phyloP scores from a whole-genome alignment of 2,113 vertebrate species.

The Eleginops maclovinus region DNA sequence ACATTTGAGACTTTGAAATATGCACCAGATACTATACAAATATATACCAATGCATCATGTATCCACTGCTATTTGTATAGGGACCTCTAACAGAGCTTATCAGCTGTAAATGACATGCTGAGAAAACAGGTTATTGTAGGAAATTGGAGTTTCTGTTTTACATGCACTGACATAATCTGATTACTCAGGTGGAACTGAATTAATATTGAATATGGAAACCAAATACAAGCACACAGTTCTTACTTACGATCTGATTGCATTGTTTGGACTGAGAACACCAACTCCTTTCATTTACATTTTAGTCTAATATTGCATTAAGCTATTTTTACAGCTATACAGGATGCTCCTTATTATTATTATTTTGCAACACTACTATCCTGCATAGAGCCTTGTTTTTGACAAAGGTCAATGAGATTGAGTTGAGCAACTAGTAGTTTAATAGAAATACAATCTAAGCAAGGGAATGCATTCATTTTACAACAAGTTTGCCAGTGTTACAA shows the following conservation, averaged over 20 bases:
- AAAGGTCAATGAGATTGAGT: too few species aligned
- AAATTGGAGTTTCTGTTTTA: conserved; percentile 7
- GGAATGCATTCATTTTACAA: too few species aligned
- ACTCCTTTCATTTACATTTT: conserved; percentile 5
- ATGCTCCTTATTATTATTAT: too few species aligned
- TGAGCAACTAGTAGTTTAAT: too few species aligned
- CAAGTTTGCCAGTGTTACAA: too few species aligned
- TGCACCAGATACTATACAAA: background rate
- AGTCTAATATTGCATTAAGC: background rate
- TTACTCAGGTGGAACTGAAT: conserved; percentile 16
- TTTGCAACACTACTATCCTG: too few species aligned
- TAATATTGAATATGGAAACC: conserved; percentile 3
- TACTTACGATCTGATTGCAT: background rate
- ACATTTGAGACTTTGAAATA: conserved; percentile 4
- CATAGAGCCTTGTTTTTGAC: too few species aligned
- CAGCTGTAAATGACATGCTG: background rate
- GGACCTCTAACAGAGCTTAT: background rate
- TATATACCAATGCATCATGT: background rate
- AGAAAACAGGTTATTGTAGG: background rate
- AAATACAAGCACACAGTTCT: background rate
- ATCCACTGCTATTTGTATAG: background rate
- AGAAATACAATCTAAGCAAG: too few species aligned
- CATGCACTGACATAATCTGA: conserved; percentile 9
- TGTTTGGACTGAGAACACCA: conserved; percentile 6
- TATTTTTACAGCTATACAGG: background rate